These are phyloP conservation scores for Xenops minutus DNA, from an alignment of 2,797 vertebrate species.

Conservation along the genomic window DNA sequence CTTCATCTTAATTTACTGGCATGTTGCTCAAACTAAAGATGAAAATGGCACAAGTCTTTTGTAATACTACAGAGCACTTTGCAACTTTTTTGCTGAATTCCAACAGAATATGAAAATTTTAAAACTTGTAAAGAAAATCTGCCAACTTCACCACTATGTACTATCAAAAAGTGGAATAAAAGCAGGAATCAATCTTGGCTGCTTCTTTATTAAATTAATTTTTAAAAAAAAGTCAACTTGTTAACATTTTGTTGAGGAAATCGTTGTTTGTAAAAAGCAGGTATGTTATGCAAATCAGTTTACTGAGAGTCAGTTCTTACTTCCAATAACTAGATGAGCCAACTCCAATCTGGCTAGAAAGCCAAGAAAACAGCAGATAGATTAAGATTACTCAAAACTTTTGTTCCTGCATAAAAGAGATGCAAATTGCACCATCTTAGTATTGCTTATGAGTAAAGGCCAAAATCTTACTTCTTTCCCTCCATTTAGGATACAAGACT, in stretches of 20 bases:
- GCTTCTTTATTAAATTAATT: background rate
- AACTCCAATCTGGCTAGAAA: conserved; percentile 30
- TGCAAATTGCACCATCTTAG: conserved; percentile 26
- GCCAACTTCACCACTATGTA: background rate
- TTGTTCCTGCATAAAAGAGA: conserved; percentile 38
- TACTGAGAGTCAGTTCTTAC: conserved; percentile 44
- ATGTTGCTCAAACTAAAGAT: background rate
- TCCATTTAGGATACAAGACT: background rate
- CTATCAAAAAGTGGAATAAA: background rate
- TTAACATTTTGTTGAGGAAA: conserved; percentile 24
- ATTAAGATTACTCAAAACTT: conserved; percentile 50
- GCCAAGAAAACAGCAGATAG: conserved; percentile 57
- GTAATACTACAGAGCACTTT: background rate
- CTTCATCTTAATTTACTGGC: background rate
- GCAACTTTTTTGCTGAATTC: conserved; percentile 8
- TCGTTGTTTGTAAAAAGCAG: conserved; percentile 20
- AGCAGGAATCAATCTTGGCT: background rate
- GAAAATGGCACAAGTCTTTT: conserved; percentile 9
- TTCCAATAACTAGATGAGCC: conserved; percentile 41
- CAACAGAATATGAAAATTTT: background rate
- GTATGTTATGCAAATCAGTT: conserved; percentile 60
- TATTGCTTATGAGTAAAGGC: background rate
- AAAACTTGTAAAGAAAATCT: background rate
- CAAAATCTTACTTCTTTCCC: background rate
- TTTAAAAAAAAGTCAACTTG: background rate